phyloP scores from a whole-genome alignment of 2,888 invertebrate species.

The Invenusta paracnida region DNA sequence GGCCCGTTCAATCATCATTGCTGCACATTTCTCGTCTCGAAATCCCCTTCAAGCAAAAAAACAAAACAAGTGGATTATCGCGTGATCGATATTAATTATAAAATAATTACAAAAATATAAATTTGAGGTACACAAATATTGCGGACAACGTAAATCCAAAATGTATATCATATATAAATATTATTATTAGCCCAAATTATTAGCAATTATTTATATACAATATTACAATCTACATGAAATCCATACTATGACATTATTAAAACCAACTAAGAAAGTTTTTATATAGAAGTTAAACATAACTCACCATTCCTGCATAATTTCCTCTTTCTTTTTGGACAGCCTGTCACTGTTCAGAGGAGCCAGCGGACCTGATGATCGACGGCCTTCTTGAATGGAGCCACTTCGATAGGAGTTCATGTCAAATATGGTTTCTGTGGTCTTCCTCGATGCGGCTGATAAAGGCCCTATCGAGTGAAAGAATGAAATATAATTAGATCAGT shows the following conservation, averaged over 20 bases:
- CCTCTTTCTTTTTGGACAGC: not conserved
- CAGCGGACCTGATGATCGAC: not conserved
- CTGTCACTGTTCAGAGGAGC: not conserved
- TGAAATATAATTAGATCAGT: too few species aligned
- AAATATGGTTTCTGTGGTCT: not conserved
- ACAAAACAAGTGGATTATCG: not conserved
- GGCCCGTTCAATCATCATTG: constrained; percentile 28
- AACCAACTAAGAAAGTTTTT: not conserved
- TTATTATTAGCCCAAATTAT: too few species aligned
- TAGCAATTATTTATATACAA: too few species aligned
- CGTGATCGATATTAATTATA: not conserved
- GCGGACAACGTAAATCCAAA: too few species aligned
- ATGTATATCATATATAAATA: too few species aligned
- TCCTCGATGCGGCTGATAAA: not conserved
- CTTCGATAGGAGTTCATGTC: not conserved
- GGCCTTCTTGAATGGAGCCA: not conserved
- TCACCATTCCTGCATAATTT: not conserved
- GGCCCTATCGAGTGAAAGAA: not conserved
- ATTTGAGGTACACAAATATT: too few species aligned
- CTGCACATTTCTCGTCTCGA: constrained; percentile 25
- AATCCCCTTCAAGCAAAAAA: constrained; percentile 20
- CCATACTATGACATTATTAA: too few species aligned
- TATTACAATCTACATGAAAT: too few species aligned
- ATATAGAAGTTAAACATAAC: not conserved
- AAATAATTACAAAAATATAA: too few species aligned